phyloP scores from a whole-genome alignment of 1,140 invertebrate genomes.

The Tenebrio molitor region DNA sequence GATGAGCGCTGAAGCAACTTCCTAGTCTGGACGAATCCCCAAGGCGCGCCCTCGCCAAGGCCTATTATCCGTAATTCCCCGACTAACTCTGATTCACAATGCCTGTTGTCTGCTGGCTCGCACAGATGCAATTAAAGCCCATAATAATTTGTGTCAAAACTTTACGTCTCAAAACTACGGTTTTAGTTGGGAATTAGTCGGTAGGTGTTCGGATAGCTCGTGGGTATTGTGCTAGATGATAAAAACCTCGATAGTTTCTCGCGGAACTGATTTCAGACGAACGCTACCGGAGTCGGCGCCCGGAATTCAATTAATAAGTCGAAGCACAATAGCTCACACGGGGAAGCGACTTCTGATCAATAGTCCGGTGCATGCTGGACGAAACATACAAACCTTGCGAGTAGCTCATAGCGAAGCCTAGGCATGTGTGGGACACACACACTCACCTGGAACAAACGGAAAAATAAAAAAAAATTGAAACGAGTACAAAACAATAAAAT shows the following conservation, averaged over 20 bases:
- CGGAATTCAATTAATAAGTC: slow-evolving; percentile 56
- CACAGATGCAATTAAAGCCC: slow-evolving; percentile 55
- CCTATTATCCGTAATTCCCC: slow-evolving; percentile 59
- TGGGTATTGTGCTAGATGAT: not conserved
- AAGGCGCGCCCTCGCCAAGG: slow-evolving; percentile 49
- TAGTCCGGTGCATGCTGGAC: slow-evolving; percentile 20
- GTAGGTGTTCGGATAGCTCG: not conserved
- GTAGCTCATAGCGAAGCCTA: slow-evolving; percentile 63
- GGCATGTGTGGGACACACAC: slow-evolving; percentile 62
- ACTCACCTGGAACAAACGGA: slow-evolving; percentile 64
- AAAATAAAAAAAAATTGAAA: slow-evolving; percentile 28
- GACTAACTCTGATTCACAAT: slow-evolving; percentile 56
- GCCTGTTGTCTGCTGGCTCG: slow-evolving; percentile 53
- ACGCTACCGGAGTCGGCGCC: too few relatives aligned
- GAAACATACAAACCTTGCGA: slow-evolving; percentile 62
- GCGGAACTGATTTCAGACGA: too few relatives aligned
- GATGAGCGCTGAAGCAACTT: slow-evolving; percentile 50
- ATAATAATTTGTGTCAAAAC: slow-evolving; percentile 54
- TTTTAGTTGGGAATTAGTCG: slow-evolving; percentile 14
- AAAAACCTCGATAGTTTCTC: too few relatives aligned
- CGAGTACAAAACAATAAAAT: too few relatives aligned
- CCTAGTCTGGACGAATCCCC: slow-evolving; percentile 54
- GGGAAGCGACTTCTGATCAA: slow-evolving; percentile 36
- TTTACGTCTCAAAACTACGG: slow-evolving; percentile 45
- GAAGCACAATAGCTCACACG: slow-evolving; percentile 48